Evolutionary conservation across 2,113 vertebrate species (phyloP).

Genomic region (Spilogale gracilis): DNA sequence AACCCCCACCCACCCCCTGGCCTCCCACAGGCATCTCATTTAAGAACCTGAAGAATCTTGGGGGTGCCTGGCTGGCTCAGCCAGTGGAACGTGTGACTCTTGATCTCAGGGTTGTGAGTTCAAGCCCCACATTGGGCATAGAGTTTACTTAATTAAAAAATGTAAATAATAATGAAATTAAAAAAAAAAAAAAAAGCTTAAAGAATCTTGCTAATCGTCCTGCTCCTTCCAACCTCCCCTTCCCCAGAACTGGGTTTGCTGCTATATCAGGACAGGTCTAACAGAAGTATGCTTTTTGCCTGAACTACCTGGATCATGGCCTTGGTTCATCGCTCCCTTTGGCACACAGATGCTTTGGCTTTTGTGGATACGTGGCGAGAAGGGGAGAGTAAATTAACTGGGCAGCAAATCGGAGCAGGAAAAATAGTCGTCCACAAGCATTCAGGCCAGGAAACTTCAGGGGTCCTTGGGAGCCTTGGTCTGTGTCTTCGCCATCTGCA

Average conservation of each 20-base stretch:
- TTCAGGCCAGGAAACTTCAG: background rate
- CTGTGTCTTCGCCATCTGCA: background rate
- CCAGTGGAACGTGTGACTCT: background rate
- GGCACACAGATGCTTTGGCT: background rate
- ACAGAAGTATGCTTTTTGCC: background rate
- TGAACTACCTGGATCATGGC: background rate
- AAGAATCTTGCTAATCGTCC: background rate
- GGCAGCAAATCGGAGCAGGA: constrained; percentile 16
- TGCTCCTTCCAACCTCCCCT: background rate
- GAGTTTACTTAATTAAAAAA: background rate
- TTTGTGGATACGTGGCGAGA: background rate
- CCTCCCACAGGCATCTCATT: rapidly evolving
- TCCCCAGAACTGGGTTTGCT: background rate
- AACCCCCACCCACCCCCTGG: rapidly evolving
- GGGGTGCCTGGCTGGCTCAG: background rate
- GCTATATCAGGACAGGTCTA: background rate
- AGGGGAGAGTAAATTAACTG: constrained; percentile 20
- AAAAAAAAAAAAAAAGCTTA: background rate
- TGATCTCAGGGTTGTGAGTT: background rate
- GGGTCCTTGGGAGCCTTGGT: background rate
- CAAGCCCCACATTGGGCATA: background rate
- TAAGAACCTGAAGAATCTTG: background rate
- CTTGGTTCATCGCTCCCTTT: background rate
- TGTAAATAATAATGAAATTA: background rate
- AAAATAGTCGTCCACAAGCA: background rate